Conservation (phyloP, 1,140 invertebrate species). For the Drosophila chauvacae region DNA sequence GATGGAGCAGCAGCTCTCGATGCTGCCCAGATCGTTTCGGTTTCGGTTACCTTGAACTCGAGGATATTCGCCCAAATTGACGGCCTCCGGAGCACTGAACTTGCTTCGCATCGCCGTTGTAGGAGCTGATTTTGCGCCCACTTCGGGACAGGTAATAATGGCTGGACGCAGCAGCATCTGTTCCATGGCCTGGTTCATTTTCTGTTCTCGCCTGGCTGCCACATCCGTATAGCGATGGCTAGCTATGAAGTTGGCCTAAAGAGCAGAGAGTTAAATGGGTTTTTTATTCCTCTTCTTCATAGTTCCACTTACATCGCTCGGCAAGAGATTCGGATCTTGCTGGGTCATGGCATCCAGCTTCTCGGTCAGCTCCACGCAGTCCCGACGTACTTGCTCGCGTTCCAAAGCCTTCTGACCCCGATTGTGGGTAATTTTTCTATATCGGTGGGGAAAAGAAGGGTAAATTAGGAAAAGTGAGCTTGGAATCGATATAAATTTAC, state of each 20-base stretch:
- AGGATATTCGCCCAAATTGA: constrained; percentile 61
- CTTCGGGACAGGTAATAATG: constrained; percentile 77
- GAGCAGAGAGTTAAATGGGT: neutral
- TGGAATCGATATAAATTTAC: neutral
- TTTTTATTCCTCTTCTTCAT: neutral
- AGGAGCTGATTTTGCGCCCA: constrained; percentile 6
- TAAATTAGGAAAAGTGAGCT: neutral
- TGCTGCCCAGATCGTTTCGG: constrained; percentile 24
- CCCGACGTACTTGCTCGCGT: constrained; percentile 75
- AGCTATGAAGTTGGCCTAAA: constrained; percentile 56
- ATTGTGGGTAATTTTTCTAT: constrained; percentile 59
- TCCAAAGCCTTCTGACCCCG: constrained; percentile 74
- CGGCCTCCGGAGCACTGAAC: neutral
- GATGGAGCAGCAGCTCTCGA: constrained; percentile 66
- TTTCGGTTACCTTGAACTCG: neutral
- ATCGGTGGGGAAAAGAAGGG: neutral
- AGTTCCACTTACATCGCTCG: constrained; percentile 60
- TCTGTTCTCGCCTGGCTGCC: constrained; percentile 55
- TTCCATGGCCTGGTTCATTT: constrained; percentile 75
- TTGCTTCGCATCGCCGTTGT: neutral
- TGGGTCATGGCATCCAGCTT: constrained; percentile 71
- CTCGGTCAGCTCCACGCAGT: constrained; percentile 70
- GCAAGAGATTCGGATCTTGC: constrained; percentile 63
- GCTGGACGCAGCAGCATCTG: constrained; percentile 69
- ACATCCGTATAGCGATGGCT: constrained; percentile 59